Evolutionary conservation across 2,113 vertebrate genomes (phyloP).

Genomic region (Columba livia): DNA sequence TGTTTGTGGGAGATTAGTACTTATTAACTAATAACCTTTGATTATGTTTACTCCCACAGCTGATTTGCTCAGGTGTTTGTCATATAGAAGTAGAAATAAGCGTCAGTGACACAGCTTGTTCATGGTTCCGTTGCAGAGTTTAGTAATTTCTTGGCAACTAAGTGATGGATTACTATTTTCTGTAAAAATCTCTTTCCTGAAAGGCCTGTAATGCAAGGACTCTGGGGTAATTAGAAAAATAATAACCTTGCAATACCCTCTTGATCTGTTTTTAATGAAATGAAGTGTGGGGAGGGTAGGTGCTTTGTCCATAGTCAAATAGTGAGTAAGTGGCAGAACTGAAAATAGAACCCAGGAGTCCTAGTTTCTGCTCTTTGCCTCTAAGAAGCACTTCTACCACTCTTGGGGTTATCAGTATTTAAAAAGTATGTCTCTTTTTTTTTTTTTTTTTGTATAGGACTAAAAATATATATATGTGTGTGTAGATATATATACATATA

Average conservation of each 20-base stretch:
- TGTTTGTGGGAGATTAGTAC: constrained; percentile 52
- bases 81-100: constrained; percentile 29
- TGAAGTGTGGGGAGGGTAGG: background rate
- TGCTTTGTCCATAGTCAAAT: constrained; percentile 46
- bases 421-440: background rate
- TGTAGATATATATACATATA: background rate
- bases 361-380: background rate
- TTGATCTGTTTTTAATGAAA: constrained; percentile 61
- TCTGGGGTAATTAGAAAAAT: constrained; percentile 64
- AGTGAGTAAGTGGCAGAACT: constrained; percentile 17
- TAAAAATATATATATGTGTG: background rate
- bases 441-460: background rate
- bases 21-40: constrained; percentile 64
- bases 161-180: constrained; percentile 51
- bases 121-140: constrained; percentile 20
- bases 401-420: background rate
- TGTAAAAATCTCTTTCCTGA: constrained; percentile 39
- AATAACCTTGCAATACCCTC: constrained; percentile 51
- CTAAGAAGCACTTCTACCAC: background rate
- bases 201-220: constrained; percentile 45
- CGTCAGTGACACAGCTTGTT: constrained; percentile 19
- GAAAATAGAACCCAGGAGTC: constrained; percentile 28
- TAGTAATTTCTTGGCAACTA: constrained; percentile 58
- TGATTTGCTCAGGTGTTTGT: constrained; percentile 55
- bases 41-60: constrained; percentile 53